Base-by-base conservation (phyloP, 2,113 vertebrate species). In the Pipa parva region DNA sequence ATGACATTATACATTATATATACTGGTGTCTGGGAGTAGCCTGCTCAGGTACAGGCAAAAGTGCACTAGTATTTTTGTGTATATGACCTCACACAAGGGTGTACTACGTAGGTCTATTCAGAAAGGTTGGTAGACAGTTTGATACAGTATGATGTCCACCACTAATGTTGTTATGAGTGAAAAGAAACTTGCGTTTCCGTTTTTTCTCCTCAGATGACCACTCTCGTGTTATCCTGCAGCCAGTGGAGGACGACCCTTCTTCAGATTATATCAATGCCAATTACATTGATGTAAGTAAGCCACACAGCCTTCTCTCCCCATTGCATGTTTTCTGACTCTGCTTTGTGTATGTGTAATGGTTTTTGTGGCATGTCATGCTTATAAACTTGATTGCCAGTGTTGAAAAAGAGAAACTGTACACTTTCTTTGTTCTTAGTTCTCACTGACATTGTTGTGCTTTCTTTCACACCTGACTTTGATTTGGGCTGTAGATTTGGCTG, bases 401-500 rank as follows among this genome's bases (percentile, higher is more conserved):
- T 87, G 83, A 81, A 88, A 88, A 86, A 84, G 88, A 86, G 83
- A 81, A 85, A 91, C 85, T 90, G 83, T 90, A 85, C 89, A 89
- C 83, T 88, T 90, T 87, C 82, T 84, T 90, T 92, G 86, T 90
- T 92, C 85, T 81, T 76, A 88, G 79, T 92, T 87, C 87, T 93
- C 87, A 93, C 91, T 93, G 92, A 93, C 85, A 81, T 89, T 94
- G 86, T 93, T 93, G 91, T 93, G 92, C 92, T 94, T 93, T 97
- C 92, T 95, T 93, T 97, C 91, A 91, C 92, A 92, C 82, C 94
- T 97, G 94, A 94, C 93, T 96, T 93, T 97, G 94, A 87, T 97
- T 97, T 97, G 95, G 94, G 88, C 92, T 97, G 85, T 99, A 99
- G 97, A 98, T 99, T 91, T 99, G 97, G 97, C 97, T 99, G 95